phyloP scores from a whole-genome alignment of 2,888 invertebrate genomes.

The Nymphalis c-album region DNA sequence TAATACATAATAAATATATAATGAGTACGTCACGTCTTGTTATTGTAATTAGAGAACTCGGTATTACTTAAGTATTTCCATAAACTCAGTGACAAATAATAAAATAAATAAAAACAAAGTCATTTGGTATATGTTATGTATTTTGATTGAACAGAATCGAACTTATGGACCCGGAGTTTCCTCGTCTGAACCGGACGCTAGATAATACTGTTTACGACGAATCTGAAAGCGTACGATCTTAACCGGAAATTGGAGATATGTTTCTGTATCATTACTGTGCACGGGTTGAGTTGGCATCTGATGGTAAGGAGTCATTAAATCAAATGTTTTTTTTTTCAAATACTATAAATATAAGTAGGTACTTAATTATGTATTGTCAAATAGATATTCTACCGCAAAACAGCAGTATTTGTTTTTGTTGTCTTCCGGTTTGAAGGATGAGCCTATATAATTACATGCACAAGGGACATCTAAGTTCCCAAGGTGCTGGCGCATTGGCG shows the following conservation, averaged over 20 bases:
- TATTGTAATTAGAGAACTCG: constrained; percentile 1
- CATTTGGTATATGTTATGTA: background rate
- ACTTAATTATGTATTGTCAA: too few species aligned
- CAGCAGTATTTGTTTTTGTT: too few species aligned
- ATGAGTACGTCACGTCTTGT: background rate
- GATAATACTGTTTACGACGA: background rate
- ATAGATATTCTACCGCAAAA: too few species aligned
- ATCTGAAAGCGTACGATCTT: background rate
- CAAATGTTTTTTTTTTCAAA: too few species aligned
- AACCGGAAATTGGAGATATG: background rate
- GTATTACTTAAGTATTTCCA: background rate
- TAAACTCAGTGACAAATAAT: background rate
- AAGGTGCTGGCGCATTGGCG: too few species aligned
- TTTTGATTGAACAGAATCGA: background rate
- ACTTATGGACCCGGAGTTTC: constrained; percentile 1
- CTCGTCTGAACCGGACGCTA: background rate
- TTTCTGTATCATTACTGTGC: too few species aligned
- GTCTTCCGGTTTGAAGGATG: too few species aligned
- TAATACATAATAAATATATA: constrained; percentile 7
- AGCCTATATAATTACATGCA: too few species aligned
- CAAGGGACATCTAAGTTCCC: too few species aligned
- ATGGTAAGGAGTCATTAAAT: too few species aligned
- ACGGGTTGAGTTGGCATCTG: too few species aligned
- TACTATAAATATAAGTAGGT: too few species aligned
- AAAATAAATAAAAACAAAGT: background rate